Evolutionary conservation across 2,888 invertebrate species (phyloP).

Genomic region (Furcula furcula): DNA sequence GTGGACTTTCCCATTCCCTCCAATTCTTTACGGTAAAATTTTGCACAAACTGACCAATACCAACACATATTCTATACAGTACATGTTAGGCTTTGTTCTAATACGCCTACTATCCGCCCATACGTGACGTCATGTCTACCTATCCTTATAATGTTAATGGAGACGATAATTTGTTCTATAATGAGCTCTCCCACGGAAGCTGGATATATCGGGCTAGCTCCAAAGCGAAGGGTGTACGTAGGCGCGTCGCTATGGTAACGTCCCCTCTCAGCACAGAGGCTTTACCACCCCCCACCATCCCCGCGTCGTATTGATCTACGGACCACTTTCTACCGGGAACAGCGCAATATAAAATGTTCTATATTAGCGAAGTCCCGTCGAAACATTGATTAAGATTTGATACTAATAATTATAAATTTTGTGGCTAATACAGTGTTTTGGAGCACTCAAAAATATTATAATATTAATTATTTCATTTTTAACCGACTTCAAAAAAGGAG

Average conservation of each 20-base stretch:
- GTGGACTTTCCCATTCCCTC: too few species aligned
- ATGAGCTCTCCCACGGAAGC: slow-evolving; percentile 58
- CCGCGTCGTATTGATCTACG: slow-evolving; percentile 57
- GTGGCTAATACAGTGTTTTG: too few species aligned
- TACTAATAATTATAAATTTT: too few species aligned
- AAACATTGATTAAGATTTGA: slow-evolving; percentile 19
- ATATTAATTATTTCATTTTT: too few species aligned
- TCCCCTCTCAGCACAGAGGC: slow-evolving; percentile 17
- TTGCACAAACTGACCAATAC: too few species aligned
- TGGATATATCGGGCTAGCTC: slow-evolving; percentile 52
- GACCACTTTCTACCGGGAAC: slow-evolving; percentile 39
- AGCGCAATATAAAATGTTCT: slow-evolving; percentile 39
- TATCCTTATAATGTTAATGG: slow-evolving; percentile 41
- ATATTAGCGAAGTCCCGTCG: slow-evolving; percentile 21
- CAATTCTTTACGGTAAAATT: too few species aligned
- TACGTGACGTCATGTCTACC: slow-evolving; percentile 18
- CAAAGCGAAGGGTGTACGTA: slow-evolving; percentile 59
- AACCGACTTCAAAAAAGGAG: too few species aligned
- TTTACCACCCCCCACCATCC: slow-evolving; percentile 24
- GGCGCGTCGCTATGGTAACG: slow-evolving; percentile 72
- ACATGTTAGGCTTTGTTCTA: not conserved
- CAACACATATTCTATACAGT: too few species aligned
- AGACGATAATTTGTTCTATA: slow-evolving; percentile 53
- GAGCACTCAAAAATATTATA: too few species aligned
- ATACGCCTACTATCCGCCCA: slow-evolving; percentile 4